A percentile compares a stretch with the other conserved stretches of the same genome.
phyloP scores from a whole-genome alignment of 2,113 vertebrate species.

The Deroptyus accipitrinus region DNA sequence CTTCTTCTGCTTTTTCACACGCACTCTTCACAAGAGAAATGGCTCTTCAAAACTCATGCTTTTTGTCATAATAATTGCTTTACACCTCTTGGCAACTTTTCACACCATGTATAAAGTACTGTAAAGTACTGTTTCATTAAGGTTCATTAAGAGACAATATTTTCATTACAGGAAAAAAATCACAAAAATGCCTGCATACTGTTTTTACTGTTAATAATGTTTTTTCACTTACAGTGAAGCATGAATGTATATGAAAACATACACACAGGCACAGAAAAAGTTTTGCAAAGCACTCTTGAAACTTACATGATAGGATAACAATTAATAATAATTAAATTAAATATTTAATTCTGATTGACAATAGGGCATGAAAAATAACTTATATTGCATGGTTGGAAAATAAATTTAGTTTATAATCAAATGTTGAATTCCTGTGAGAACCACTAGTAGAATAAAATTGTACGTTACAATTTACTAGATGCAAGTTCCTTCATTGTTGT shows the following conservation, averaged over 20 bases:
- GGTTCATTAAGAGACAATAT: constrained; percentile 60
- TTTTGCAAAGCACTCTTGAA: background rate
- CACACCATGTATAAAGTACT: constrained; percentile 32
- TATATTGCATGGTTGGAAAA: background rate
- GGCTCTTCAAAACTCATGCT: constrained; percentile 57
- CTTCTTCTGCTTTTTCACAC: constrained; percentile 59
- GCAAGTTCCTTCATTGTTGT: background rate
- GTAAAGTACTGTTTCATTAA: constrained; percentile 62
- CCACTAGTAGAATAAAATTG: background rate
- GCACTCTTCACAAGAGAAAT: constrained; percentile 48
- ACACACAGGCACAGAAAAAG: background rate
- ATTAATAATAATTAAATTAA: background rate
- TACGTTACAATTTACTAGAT: background rate
- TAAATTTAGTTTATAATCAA: background rate
- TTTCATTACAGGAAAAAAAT: constrained; percentile 56
- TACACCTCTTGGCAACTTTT: constrained; percentile 73
- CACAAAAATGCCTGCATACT: constrained; percentile 37
- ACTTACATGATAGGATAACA: background rate
- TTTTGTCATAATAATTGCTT: constrained; percentile 74
- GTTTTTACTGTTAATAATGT: constrained; percentile 11
- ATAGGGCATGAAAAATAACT: constrained; percentile 16
- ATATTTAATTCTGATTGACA: constrained; percentile 36
- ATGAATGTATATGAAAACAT: background rate
- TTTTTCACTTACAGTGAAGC: constrained; percentile 10
- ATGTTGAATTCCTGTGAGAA: background rate